These are phyloP conservation scores for Calosoma granatense DNA, from an alignment of 1,140 invertebrate species.

Conservation along the genomic window DNA sequence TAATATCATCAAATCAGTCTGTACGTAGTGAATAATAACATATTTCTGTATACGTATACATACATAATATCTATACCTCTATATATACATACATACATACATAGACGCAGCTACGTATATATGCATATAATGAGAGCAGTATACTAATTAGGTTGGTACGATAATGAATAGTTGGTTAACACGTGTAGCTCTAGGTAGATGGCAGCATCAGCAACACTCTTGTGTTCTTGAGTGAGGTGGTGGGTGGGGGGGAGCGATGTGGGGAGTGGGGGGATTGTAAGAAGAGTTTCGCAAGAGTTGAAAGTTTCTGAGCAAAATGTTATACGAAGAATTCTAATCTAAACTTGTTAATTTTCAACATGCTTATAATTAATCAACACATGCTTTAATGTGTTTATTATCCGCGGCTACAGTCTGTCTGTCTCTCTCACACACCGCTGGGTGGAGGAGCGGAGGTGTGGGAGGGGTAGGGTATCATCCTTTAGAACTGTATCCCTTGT, in stretches of 20 bases:
- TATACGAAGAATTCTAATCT: slow-evolving; percentile 6
- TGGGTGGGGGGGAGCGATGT: slow-evolving; percentile 21
- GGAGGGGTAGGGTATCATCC: no score
- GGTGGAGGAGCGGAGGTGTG: background rate
- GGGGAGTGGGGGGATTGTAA: slow-evolving; percentile 15
- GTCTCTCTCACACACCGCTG: background rate
- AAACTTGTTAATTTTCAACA: slow-evolving; percentile 6
- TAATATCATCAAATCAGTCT: no score
- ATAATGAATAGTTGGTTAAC: no score
- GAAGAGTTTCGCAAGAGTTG: background rate
- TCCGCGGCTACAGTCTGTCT: background rate
- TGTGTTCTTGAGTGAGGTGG: no score
- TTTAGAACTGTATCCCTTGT: no score
- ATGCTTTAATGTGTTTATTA: slow-evolving; percentile 7
- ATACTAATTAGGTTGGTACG: no score
- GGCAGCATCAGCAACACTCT: no score
- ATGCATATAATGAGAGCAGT: no score
- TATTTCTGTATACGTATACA: no score
- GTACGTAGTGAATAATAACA: no score
- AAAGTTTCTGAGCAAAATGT: background rate
- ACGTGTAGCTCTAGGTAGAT: no score
- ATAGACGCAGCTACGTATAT: background rate
- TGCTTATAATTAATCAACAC: slow-evolving; percentile 8
- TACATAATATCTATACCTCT: background rate
- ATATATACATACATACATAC: slow-evolving; percentile 1